Base-by-base conservation (phyloP, 1,140 invertebrate species). In the Tribolium castaneum region DNA sequence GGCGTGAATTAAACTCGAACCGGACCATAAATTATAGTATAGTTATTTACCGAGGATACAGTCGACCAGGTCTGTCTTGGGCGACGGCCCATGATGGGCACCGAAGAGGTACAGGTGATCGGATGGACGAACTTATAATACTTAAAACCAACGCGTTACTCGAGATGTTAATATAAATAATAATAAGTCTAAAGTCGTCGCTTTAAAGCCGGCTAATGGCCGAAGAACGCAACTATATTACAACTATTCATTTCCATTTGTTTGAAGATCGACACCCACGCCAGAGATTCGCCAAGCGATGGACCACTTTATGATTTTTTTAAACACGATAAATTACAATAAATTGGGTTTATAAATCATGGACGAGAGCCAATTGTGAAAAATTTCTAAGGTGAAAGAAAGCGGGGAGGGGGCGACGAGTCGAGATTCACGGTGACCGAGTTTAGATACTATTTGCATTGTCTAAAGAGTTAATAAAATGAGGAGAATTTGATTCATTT, bases 11-110 rank as follows among this genome's bases (percentile, higher is more conserved):
- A 76, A 80, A 80, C 51, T 73, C 73, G 72, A 78, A 80, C 79
- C 66, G 66, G 76, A 74, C 76, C 56, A 80, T 80, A 80, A 80
- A 80, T 80, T 80, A 80, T 78, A 70, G 35, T 76, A 80, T 80
- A 78, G 72, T 80, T 80, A 80, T 80, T 80, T 78, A 80, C 76
- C 59, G 70, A 72, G 62, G 45, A 76, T 70, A 39, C 39, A 19
- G 50, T 50, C 49, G 66, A 39, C 22, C 39, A 45, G 78, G 34
- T 10, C 70, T 74, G 78, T 79, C 66, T 78, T 30, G 25, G 25
- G 25, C 25, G 25, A 30, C 25, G 25, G 25, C 25, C 25, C 25
- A 30, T 30, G 25, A 30, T 30, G 25, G 25, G 25, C 25, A 30
- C 51, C 73, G 45, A 50, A 75, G 72, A 59, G 59, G 77, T 78